Evolutionary conservation across 2,113 vertebrate species (phyloP), one percentile per base, ranked within the genome.

Genomic region (Python bivittatus): DNA sequence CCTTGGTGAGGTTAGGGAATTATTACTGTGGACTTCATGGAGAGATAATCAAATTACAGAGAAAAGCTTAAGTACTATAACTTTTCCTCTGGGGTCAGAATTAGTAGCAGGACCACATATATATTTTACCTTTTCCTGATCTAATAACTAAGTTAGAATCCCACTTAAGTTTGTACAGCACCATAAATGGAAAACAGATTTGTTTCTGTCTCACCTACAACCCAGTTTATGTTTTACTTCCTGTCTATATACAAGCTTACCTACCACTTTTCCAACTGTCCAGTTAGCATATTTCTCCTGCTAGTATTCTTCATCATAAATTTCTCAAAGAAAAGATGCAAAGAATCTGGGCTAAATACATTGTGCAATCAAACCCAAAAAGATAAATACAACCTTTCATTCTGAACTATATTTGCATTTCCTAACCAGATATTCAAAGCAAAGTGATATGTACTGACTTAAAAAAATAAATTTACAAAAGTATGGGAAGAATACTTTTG

Each of bases 261-360:
- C 0, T 89, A 92, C 94, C 93, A 87, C 68, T 33, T 23, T 93
- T 92, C 92, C 93, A 88, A 4, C 56, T 94, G 42, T 89, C 91
- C 95, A 92, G 93, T 94, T 91, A 93, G 38, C 89, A 93, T 42
- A 79, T 95, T 96, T 58, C 84, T 25, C 83, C 95, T 93, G 90
- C 95, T 95, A 94, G 90, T 89, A 57, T 88, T 58, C 84, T 88
- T 52, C 44, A 23, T 85, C 91, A 93, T 95, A 94, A 92, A 58
- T 44, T 56, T 8, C 89, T 91, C 61, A 92, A 92, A 95, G 83
- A 96, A 93, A 0, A 53, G 95, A 91, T 86, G 88, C 84, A 88
- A 95, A 94, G 94, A 94, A 27, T 0, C 93, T 95, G 91, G 93
- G 93, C 94, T 95, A 95, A 96, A 96, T 96, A 96, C 94, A 42